A percentile compares a stretch with the other conserved stretches of the same genome.
These are phyloP conservation scores for Piscicola geometra DNA, from an alignment of 2,888 invertebrate species.

Conservation along the genomic window DNA sequence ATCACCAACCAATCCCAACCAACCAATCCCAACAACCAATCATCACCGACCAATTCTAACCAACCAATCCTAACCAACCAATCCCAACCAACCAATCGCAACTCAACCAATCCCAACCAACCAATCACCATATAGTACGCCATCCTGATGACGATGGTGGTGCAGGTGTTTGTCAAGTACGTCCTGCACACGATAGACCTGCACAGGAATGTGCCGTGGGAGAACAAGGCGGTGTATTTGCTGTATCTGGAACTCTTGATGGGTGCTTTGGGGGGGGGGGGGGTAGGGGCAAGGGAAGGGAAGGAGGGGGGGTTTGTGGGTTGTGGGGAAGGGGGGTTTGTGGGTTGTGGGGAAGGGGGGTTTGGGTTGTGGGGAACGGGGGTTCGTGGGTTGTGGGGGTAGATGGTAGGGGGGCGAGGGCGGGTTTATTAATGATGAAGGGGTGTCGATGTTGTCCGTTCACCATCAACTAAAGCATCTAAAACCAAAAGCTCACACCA, in stretches of 20 bases:
- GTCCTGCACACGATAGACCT: slow-evolving; percentile 80
- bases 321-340: background rate
- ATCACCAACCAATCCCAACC: too few species aligned
- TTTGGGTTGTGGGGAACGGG: background rate
- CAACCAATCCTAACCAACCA: too few species aligned
- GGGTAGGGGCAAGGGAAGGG: background rate
- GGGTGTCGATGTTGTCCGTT: too few species aligned
- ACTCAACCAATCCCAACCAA: too few species aligned
- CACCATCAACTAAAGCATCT: too few species aligned
- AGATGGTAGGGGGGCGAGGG: too few species aligned
- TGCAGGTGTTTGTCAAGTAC: slow-evolving; percentile 89
- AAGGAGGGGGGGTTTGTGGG: background rate
- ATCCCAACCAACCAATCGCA: background rate
- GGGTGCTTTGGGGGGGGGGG: slow-evolving; percentile 65
- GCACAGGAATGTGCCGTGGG: slow-evolving; percentile 93
- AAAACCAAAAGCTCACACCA: too few species aligned
- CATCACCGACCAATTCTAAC: too few species aligned
- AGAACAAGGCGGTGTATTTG: slow-evolving; percentile 94
- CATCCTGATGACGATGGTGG: slow-evolving; percentile 83
- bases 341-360: background rate
- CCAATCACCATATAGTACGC: slow-evolving; percentile 69
- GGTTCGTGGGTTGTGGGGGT: too few species aligned
- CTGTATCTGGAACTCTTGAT: slow-evolving; percentile 92
- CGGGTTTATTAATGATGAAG: too few species aligned
- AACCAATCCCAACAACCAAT: too few species aligned